phyloP scores from a whole-genome alignment of 2,113 vertebrate genomes.

The Clinocottus analis region DNA sequence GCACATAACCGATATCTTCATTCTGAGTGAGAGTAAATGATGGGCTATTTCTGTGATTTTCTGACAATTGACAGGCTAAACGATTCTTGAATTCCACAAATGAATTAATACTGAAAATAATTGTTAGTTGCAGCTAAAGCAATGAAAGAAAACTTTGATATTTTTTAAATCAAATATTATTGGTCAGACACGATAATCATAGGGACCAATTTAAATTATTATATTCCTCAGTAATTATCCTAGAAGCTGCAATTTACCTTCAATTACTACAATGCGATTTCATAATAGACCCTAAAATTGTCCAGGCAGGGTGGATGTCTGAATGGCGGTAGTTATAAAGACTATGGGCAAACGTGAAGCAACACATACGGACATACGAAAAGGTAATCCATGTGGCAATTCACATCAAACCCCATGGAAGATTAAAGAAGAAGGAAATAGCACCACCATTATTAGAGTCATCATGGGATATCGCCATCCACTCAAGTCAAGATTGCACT shows the following conservation, averaged over 20 bases:
- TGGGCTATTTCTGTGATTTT: neutral
- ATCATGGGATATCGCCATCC: conserved; percentile 32
- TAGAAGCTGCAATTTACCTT: neutral
- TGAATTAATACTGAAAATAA: neutral
- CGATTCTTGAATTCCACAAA: neutral
- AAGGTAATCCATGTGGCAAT: conserved; percentile 13
- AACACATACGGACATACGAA: neutral
- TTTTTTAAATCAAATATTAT: neutral
- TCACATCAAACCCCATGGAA: conserved; percentile 23
- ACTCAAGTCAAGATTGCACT: conserved; percentile 25
- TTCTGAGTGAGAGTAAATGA: neutral
- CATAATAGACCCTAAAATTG: neutral
- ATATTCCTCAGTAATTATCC: neutral
- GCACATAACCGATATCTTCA: no score
- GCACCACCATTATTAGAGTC: conserved; percentile 7
- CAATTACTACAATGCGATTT: neutral
- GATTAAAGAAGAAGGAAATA: conserved; percentile 18
- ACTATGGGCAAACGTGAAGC: neutral
- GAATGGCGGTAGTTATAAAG: conserved; percentile 4
- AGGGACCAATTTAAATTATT: conserved; percentile 3
- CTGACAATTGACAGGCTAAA: neutral
- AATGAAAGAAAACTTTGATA: neutral
- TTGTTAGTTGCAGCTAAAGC: neutral
- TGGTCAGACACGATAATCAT: neutral
- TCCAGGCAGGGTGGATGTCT: neutral